Evolutionary conservation across 1,140 invertebrate genomes (phyloP).

Genomic region (Contarinia nasturtii): DNA sequence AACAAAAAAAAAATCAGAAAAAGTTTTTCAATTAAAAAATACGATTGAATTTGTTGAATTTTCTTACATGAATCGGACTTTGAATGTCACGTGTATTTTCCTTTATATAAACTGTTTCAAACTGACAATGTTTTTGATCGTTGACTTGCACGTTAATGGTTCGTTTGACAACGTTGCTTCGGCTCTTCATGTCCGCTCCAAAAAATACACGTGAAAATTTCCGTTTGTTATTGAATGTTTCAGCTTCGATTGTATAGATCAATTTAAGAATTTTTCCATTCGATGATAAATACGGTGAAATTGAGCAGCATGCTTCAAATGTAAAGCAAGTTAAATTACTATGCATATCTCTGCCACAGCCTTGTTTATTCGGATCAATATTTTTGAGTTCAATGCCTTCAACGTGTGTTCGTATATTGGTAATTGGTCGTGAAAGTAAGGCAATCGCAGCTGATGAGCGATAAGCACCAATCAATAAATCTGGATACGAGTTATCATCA

Average conservation of each 20-base stretch:
- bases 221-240: slow-evolving; percentile 52
- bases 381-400: slow-evolving; percentile 36
- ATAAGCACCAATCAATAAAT: slow-evolving; percentile 76
- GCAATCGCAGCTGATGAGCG: slow-evolving; percentile 27
- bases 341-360: slow-evolving; percentile 41
- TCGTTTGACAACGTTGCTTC: slow-evolving; percentile 36
- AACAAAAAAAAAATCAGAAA: slow-evolving; percentile 4
- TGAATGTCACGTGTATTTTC: slow-evolving; percentile 70
- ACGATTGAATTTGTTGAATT: slow-evolving; percentile 7
- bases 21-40: slow-evolving; percentile 1
- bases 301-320: slow-evolving; percentile 71
- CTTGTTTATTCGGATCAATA: slow-evolving; percentile 58
- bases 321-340: slow-evolving; percentile 66
- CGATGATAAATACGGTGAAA: slow-evolving; percentile 37
- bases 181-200: slow-evolving; percentile 25
- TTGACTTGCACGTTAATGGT: slow-evolving; percentile 33
- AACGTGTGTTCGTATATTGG: slow-evolving; percentile 55
- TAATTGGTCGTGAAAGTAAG: slow-evolving; percentile 66
- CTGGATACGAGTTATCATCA: slow-evolving; percentile 81
- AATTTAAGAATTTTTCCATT: slow-evolving; percentile 32
- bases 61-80: slow-evolving; percentile 49
- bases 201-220: slow-evolving; percentile 73
- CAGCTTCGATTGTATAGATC: slow-evolving; percentile 64
- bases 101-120: slow-evolving; percentile 62
- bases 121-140: slow-evolving; percentile 37